phyloP scores from a whole-genome alignment of 2,888 invertebrate genomes.

The Pristionchus arcanus region DNA sequence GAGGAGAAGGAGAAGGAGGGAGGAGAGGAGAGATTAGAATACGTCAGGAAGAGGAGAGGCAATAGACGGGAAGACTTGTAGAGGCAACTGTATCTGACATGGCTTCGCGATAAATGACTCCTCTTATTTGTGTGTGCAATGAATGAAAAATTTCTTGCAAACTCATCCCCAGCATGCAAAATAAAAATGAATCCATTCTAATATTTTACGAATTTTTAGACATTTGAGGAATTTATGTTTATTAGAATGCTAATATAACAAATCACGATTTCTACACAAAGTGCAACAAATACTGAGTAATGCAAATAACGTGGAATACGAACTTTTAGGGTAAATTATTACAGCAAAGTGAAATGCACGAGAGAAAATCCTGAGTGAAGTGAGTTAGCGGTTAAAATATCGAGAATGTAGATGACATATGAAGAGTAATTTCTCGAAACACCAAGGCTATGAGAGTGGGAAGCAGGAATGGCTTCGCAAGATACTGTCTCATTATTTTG shows the following conservation, averaged over 20 bases:
- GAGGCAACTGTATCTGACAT: not conserved
- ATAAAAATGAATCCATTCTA: not conserved
- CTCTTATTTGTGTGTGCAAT: no score
- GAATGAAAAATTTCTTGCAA: no score
- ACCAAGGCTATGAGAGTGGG: no score
- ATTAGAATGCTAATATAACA: not conserved
- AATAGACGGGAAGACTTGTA: not conserved
- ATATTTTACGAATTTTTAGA: not conserved
- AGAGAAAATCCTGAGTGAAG: not conserved
- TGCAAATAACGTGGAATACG: not conserved
- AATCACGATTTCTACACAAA: not conserved
- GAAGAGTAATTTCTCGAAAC: no score
- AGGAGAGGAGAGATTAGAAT: conserved; percentile 18
- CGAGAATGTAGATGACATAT: no score
- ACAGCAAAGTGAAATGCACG: not conserved
- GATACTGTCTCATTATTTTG: no score
- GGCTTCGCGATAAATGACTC: no score
- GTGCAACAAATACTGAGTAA: not conserved
- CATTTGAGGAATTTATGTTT: not conserved
- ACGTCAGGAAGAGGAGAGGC: not conserved
- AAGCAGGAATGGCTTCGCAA: no score
- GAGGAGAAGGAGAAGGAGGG: not conserved
- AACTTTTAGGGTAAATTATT: not conserved
- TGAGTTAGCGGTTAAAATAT: no score
- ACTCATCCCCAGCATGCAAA: no score